Percentiles rank a stretch among this genome's conserved stretches.
Conservation (phyloP, 2,888 invertebrate species). For the Chymomyza procnemis region DNA sequence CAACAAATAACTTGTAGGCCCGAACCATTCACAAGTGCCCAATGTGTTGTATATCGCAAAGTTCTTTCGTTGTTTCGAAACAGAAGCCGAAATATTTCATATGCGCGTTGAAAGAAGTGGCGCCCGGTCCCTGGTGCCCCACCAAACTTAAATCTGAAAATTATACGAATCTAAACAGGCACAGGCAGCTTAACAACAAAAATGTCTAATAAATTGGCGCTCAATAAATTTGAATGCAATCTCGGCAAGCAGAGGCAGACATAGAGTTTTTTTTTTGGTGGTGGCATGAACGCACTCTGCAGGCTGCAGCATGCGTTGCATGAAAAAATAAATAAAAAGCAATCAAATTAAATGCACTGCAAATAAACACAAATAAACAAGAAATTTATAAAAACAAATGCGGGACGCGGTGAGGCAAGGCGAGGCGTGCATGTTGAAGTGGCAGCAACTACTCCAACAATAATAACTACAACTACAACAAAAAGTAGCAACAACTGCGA, state of each 20-base stretch:
- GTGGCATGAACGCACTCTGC: slow-evolving; percentile 24
- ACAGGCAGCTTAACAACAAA: neutral
- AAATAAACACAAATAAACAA: slow-evolving; percentile 39
- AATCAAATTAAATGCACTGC: slow-evolving; percentile 70
- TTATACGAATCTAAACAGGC: slow-evolving; percentile 1
- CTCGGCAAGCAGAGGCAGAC: slow-evolving; percentile 8
- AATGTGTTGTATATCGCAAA: slow-evolving; percentile 32
- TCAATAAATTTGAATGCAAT: slow-evolving; percentile 58
- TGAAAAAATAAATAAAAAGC: slow-evolving; percentile 68
- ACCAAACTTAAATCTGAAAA: neutral
- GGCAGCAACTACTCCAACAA: slow-evolving; percentile 35
- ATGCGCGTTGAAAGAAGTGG: slow-evolving; percentile 58
- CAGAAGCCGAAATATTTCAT: slow-evolving; percentile 53
- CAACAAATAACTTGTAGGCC: slow-evolving; percentile 30
- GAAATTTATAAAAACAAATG: slow-evolving; percentile 1
- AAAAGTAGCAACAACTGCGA: slow-evolving; percentile 22
- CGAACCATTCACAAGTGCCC: slow-evolving; percentile 29
- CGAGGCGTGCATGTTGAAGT: slow-evolving; percentile 27
- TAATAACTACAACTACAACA: neutral
- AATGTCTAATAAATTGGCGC: slow-evolving; percentile 68
- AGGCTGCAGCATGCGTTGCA: slow-evolving; percentile 18
- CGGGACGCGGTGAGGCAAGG: slow-evolving; percentile 7
- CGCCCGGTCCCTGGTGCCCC: too few relatives aligned
- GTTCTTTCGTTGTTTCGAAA: slow-evolving; percentile 17
- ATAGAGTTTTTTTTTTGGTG: slow-evolving; percentile 14